Base-by-base conservation (phyloP, 2,113 vertebrate genomes). In the Enhydra lutris region DNA sequence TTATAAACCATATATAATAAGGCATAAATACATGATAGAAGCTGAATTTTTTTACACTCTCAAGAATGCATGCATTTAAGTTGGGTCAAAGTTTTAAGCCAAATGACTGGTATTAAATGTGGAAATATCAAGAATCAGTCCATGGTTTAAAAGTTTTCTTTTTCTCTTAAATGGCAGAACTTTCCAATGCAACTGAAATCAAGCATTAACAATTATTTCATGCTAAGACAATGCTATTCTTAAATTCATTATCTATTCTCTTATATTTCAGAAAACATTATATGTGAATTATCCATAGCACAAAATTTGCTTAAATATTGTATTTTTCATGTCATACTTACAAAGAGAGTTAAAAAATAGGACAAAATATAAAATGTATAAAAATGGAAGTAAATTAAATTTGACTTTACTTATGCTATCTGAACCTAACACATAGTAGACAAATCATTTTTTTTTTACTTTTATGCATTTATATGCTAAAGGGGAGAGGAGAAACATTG, bases 181-280 rank as follows among this genome's bases (percentile, higher is more conserved):
- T 7, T 91, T 92, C 21, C 34, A 78, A 13, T 52, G 39, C 31
- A 88, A n/a, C 26, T 73, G 84, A 55, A 63, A 65, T 94, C 23
- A 71, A 50, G 29, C 10, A 34, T 78, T 63, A 12, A 12, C 29
- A 57, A 89, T 39, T 89, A 47, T 20, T 63, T 67, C 3, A 34
- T 50, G 6, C 34, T 29, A 92, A 23, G 59, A 67, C 7, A 78
- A 29, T 76, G 2, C 11, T 90, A 12, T 76, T 82, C 65, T 87
- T 93, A 52, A 67, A 71, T 76, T 63, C 3, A n/a, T 76, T 93
- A 61, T 88, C 42, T 91, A 13, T 45, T 91, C 4, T 69, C 11
- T 42, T 80, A 88, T 83, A 84, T 65, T 97, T 65, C 36, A 94
- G 26, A 88, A 61, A 73, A 94, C 79, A 83, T 63, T 83, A 47